phyloP scores from a whole-genome alignment of 30 jellyfish, hydroid and myxozoan species.

The Sanderia malayensis region DNA sequence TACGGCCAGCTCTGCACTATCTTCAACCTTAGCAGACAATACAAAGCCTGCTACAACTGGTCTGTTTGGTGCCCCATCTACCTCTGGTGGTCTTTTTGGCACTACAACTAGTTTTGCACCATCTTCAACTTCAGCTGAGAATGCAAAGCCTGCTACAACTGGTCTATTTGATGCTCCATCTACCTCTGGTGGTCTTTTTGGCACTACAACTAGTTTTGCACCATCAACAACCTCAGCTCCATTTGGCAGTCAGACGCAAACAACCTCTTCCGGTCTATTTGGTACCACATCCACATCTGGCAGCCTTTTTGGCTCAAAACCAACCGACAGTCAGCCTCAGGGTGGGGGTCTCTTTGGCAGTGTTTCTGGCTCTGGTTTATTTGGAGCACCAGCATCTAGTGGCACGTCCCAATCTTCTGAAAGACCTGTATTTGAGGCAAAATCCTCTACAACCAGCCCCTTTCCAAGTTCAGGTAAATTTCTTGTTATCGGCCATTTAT shows the following conservation, averaged over 20 bases:
- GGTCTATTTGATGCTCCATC: constrained; percentile 40
- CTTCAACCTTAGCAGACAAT: background rate
- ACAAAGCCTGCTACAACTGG: constrained; percentile 23
- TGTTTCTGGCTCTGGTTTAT: constrained; percentile 17
- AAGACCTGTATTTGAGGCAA: no score
- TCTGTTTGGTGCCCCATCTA: constrained; percentile 42
- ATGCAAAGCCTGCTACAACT: constrained; percentile 4
- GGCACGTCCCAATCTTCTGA: no score
- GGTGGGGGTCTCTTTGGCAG: constrained; percentile 59
- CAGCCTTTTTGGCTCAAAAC: constrained; percentile 59
- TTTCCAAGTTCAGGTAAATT: no score
- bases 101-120: constrained; percentile 34
- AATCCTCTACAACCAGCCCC: no score
- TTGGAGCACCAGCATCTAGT: constrained; percentile 34
- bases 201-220: constrained; percentile 10
- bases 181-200: background rate
- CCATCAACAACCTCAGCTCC: background rate
- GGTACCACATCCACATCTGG: constrained; percentile 32
- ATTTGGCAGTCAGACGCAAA: constrained; percentile 20
- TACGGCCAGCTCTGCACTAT: background rate
- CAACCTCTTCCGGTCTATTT: constrained; percentile 22
- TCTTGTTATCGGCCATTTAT: no score
- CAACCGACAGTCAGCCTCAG: constrained; percentile 16
- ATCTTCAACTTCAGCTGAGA: background rate
- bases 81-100: constrained; percentile 46